Evolutionary conservation across 2,888 invertebrate genomes (phyloP).

Genomic region (Formica aserva): DNA sequence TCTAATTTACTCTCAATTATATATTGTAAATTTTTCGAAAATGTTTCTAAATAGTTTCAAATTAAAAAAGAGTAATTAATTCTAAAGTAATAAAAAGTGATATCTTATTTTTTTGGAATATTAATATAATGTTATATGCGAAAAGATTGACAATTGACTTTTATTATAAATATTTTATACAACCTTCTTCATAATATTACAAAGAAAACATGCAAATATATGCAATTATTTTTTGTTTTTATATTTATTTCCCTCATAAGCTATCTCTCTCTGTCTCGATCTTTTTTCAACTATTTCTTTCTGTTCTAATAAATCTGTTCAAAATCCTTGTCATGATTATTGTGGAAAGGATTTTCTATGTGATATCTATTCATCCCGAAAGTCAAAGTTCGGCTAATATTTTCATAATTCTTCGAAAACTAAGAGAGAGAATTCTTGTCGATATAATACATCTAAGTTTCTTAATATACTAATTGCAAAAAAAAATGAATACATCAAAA

Average conservation of each 20-base stretch:
- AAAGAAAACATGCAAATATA: not conserved
- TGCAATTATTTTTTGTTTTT: not conserved
- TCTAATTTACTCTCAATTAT: not conserved
- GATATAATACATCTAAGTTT: not conserved
- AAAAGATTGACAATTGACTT: not conserved
- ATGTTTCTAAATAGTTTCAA: not conserved
- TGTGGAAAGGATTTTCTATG: slow-evolving; percentile 39
- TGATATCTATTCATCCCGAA: slow-evolving; percentile 1
- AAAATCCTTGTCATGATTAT: slow-evolving; percentile 5
- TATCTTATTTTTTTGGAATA: no score
- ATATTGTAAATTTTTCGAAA: not conserved
- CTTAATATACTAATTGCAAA: not conserved
- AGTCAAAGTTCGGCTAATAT: not conserved
- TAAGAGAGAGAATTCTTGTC: slow-evolving; percentile 3
- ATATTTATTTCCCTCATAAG: not conserved
- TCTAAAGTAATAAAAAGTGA: not conserved
- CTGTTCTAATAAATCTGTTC: slow-evolving; percentile 27
- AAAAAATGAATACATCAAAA: slow-evolving; percentile 17
- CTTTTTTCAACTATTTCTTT: not conserved
- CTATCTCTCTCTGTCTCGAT: not conserved
- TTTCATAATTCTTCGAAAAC: slow-evolving; percentile 13
- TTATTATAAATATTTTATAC: not conserved
- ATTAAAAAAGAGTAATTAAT: not conserved
- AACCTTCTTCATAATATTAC: not conserved
- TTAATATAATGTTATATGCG: no score